Evolutionary conservation across 2,888 invertebrate species (phyloP), one percentile per base, ranked within the genome.

Genomic region (Harpalus rubripes): DNA sequence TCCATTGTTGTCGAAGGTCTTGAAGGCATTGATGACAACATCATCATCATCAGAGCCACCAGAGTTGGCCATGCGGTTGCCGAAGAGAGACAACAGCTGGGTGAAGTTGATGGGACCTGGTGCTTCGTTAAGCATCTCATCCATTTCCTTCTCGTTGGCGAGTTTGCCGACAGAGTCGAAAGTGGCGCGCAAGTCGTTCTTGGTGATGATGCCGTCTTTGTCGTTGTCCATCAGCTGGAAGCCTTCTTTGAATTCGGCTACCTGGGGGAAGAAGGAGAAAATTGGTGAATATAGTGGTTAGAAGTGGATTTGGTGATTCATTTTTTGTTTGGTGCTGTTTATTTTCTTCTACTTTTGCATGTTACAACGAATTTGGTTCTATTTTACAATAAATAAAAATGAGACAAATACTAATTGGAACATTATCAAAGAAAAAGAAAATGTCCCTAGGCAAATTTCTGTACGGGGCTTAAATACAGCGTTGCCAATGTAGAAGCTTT

Each of bases 211-310:
- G 86, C 90, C 89, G 91, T 98, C 98, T 93, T 98, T 98, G 94
- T 98, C 97, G 92, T 96, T 95, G 94, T 98, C 98, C 96, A 98
- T 98, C 90, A 98, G 95, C 93, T 96, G 96, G 96, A 98, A 98
- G 90, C 96, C 98, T 96, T 97, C 91, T 6, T 82, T 86, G 52
- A 44, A 65, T 39, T 68, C 63, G 22, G 61, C 59, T 4, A 81
- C 80, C 72, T 74, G 32, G n/a, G n/a, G n/a, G 44, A 85, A 74
- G 16, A 26, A 84, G 65, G 26, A 22, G 22, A 22, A 1, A 22
- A 3, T 22, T 1, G 22, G 22, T 22, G 1, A 22, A 22, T 22
- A 22, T 22, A 3, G 22, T 22, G 22, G 3, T 22, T 22, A 3
- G 22, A 22, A 3, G 3, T 22, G 3, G 3, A 1, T 1, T 1